Conservation (phyloP, 2,888 invertebrate genomes). For the Phorcus lineatus region DNA sequence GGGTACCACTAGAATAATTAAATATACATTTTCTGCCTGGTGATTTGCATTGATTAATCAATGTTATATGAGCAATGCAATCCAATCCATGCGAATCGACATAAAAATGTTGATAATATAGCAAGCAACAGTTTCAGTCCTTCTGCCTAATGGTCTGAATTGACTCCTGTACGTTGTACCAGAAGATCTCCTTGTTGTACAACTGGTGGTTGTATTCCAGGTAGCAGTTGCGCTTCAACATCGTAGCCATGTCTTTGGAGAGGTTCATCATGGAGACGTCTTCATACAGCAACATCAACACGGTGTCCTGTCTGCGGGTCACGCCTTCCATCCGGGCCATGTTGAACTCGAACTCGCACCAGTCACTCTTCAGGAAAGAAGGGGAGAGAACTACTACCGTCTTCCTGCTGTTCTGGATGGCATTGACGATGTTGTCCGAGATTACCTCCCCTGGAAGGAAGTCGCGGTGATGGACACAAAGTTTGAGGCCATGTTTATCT, state of each 20-base stretch:
- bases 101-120: too few relatives aligned
- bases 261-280: neutral
- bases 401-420: constrained; percentile 38
- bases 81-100: too few relatives aligned
- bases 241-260: neutral
- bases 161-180: neutral
- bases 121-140: too few relatives aligned
- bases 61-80: too few relatives aligned
- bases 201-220: constrained; percentile 3
- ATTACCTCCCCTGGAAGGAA: constrained; percentile 38
- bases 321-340: constrained; percentile 30
- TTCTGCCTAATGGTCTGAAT: too few relatives aligned
- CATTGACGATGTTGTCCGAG: constrained; percentile 34
- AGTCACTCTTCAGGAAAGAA: constrained; percentile 33
- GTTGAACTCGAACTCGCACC: constrained; percentile 43
- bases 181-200: neutral
- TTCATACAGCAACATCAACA: constrained; percentile 23
- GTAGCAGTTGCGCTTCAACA: constrained; percentile 12
- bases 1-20: too few relatives aligned
- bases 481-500: neutral
- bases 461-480: constrained; percentile 36
- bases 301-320: constrained; percentile 16
- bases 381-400: constrained; percentile 38
- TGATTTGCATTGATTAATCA: too few relatives aligned
- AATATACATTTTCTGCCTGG: too few relatives aligned